phyloP scores from a whole-genome alignment of 2,888 invertebrate genomes.

The Lypha dubia region DNA sequence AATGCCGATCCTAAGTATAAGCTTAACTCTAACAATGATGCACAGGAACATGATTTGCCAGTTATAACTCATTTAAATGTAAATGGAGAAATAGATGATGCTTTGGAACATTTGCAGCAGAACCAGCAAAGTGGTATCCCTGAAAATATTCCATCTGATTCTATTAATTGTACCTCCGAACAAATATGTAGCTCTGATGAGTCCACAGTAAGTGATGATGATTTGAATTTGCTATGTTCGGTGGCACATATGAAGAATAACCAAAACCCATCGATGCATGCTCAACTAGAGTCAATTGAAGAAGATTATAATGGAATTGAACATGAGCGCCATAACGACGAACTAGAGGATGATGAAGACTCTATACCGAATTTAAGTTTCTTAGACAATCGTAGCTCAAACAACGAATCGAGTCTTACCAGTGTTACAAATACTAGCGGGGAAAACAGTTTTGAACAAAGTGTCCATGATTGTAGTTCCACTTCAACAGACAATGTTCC shows the following conservation, averaged over 20 bases:
- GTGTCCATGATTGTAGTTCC: slow-evolving; percentile 78
- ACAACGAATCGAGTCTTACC: slow-evolving; percentile 82
- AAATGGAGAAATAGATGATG: slow-evolving; percentile 70
- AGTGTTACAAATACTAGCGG: slow-evolving; percentile 82
- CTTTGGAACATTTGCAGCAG: background rate
- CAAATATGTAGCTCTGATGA: background rate
- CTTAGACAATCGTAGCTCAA: slow-evolving; percentile 80
- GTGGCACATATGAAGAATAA: slow-evolving; percentile 45
- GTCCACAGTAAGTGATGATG: slow-evolving; percentile 2
- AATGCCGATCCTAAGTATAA: slow-evolving; percentile 19
- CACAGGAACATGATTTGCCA: slow-evolving; percentile 74
- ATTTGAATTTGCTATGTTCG: slow-evolving; percentile 34
- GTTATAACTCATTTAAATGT: slow-evolving; percentile 79
- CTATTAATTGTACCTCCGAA: slow-evolving; percentile 20
- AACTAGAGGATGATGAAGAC: slow-evolving; percentile 73
- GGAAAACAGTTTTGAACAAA: slow-evolving; percentile 81
- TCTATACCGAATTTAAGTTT: slow-evolving; percentile 80
- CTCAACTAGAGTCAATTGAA: slow-evolving; percentile 37
- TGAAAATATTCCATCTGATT: slow-evolving; percentile 26
- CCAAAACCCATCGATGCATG: slow-evolving; percentile 69
- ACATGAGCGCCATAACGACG: slow-evolving; percentile 43
- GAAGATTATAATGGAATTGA: slow-evolving; percentile 55
- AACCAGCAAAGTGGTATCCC: slow-evolving; percentile 8
- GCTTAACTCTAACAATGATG: background rate
- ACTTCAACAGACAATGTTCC: slow-evolving; percentile 69